Conservation (phyloP, 2,888 invertebrate species). For the Temnothorax ravouxi region DNA sequence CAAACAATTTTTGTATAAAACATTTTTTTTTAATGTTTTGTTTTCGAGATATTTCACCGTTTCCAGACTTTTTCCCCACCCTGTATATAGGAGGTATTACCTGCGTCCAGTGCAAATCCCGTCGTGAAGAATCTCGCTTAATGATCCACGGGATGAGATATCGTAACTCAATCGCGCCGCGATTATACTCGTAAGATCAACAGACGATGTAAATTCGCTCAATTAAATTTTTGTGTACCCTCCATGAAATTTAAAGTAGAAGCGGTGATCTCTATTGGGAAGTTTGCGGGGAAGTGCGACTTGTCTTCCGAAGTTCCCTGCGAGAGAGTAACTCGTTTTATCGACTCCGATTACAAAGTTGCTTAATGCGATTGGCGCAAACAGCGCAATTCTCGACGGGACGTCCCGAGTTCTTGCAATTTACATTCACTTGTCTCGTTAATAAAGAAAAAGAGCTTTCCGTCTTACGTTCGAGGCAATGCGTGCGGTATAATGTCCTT, state of each 20-base stretch:
- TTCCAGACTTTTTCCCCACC: no score
- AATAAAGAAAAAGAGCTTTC: constrained; percentile 18
- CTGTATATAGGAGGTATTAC: constrained; percentile 4
- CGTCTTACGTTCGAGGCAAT: background rate
- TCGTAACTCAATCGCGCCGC: background rate
- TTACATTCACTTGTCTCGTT: constrained; percentile 51
- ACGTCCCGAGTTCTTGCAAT: constrained; percentile 45
- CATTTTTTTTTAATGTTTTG: no score
- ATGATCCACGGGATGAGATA: constrained; percentile 10
- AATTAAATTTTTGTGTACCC: constrained; percentile 44
- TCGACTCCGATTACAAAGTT: constrained; percentile 56
- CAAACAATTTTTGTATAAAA: no score
- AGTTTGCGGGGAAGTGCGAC: constrained; percentile 45
- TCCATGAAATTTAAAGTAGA: constrained; percentile 33
- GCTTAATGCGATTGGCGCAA: constrained; percentile 56
- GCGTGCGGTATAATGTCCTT: constrained; percentile 11
- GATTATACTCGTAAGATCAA: constrained; percentile 31
- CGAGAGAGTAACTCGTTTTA: constrained; percentile 51
- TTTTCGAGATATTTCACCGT: no score
- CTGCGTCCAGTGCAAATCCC: background rate
- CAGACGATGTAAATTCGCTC: background rate
- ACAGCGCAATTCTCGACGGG: constrained; percentile 46
- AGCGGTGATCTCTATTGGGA: constrained; percentile 31
- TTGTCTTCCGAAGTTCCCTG: constrained; percentile 35
- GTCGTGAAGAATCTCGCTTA: background rate